Evolutionary conservation across 2,113 vertebrate species (phyloP).

Genomic region (Coreoperca whiteheadi): DNA sequence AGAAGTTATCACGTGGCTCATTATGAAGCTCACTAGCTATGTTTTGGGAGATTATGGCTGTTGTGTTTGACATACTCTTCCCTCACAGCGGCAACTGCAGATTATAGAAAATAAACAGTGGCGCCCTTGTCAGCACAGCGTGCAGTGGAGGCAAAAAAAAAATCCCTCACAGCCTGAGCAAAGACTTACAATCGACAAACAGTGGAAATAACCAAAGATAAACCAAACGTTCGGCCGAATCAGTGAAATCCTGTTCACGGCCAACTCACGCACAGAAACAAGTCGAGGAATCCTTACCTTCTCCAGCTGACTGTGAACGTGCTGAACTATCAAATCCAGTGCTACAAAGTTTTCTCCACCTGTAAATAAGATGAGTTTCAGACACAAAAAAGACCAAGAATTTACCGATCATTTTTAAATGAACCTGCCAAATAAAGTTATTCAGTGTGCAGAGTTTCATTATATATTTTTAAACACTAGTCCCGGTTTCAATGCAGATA

Average conservation of each 20-base stretch:
- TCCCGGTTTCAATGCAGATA: no score
- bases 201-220: background rate
- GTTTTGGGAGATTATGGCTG: background rate
- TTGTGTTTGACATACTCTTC: background rate
- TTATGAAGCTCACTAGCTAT: background rate
- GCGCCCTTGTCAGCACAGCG: background rate
- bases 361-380: slow-evolving; percentile 53
- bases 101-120: background rate
- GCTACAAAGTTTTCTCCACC: slow-evolving; percentile 94
- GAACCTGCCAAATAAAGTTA: background rate
- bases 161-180: background rate
- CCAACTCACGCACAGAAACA: background rate
- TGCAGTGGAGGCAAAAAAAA: background rate
- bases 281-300: slow-evolving; percentile 82
- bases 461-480: no score
- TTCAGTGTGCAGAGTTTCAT: no score
- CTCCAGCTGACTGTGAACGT: slow-evolving; percentile 93
- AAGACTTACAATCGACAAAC: background rate
- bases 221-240: background rate
- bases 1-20: background rate
- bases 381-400: background rate
- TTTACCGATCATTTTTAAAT: background rate
- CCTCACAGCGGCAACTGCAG: background rate
- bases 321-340: slow-evolving; percentile 91
- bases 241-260: background rate